Conservation (phyloP, 1,140 invertebrate genomes). For the Megalonaias nervosa region DNA sequence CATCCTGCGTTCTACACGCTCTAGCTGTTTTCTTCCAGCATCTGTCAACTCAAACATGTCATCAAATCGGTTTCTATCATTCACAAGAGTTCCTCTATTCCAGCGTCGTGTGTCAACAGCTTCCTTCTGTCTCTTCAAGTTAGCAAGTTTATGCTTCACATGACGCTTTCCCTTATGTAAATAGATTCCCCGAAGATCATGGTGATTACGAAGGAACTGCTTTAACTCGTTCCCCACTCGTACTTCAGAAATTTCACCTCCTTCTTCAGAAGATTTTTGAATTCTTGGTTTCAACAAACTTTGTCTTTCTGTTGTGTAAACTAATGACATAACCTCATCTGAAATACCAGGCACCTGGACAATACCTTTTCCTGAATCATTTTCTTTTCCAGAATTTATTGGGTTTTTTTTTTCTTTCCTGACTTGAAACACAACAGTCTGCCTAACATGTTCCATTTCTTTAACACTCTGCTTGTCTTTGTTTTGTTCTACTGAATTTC, state of each 20-base stretch:
- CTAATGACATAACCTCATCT: neutral
- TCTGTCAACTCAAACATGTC: constrained; percentile 61
- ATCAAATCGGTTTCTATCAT: constrained; percentile 59
- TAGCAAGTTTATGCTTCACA: constrained; percentile 50
- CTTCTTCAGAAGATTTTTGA: constrained; percentile 27
- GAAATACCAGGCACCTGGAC: neutral
- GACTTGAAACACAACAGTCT: too few relatives aligned
- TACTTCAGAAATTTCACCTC: constrained; percentile 44
- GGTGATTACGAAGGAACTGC: constrained; percentile 54
- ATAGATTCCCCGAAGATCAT: constrained; percentile 50
- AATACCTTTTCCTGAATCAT: neutral
- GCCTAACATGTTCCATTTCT: too few relatives aligned
- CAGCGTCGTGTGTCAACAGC: constrained; percentile 56
- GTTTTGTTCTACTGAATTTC: too few relatives aligned
- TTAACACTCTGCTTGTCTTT: too few relatives aligned
- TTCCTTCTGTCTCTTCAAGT: constrained; percentile 35
- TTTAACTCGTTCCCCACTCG: constrained; percentile 46
- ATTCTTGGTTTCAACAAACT: neutral
- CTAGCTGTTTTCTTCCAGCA: constrained; percentile 42
- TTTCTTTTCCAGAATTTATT: too few relatives aligned
- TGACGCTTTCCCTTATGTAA: constrained; percentile 61
- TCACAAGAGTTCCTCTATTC: constrained; percentile 47
- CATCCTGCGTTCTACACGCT: constrained; percentile 39
- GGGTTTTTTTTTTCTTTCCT: too few relatives aligned
- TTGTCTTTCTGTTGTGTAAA: constrained; percentile 2